These are phyloP conservation scores for Cinclus mexicanus DNA, from an alignment of 2,113 vertebrate species.

Conservation along the genomic window DNA sequence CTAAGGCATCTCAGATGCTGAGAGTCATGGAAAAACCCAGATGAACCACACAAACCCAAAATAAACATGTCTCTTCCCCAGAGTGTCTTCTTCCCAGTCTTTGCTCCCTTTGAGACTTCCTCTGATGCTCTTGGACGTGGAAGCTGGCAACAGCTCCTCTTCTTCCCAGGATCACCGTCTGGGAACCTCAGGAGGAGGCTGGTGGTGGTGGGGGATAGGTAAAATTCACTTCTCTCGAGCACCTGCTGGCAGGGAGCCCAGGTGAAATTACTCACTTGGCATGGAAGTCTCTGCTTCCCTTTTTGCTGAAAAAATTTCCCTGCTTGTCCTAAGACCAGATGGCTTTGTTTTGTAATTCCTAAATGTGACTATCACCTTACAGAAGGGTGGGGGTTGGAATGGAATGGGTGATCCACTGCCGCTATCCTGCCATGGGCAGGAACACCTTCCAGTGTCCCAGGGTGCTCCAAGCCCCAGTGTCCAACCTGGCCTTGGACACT, in stretches of 20 bases:
- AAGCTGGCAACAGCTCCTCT: neutral
- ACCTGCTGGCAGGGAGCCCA: neutral
- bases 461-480: fast-evolving
- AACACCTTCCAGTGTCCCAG: neutral
- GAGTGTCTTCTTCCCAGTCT: neutral
- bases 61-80: neutral
- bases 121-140: fast-evolving
- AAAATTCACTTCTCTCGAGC: fast-evolving
- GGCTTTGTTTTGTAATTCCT: fast-evolving
- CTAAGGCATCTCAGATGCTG: neutral
- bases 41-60: neutral
- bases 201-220: too few relatives aligned
- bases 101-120: neutral
- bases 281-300: too few relatives aligned
- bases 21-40: neutral
- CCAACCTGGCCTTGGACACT: neutral
- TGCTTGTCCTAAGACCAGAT: too few relatives aligned
- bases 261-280: fast-evolving
- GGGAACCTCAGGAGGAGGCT: neutral
- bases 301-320: neutral
- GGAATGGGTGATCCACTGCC: fast-evolving
- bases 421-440: neutral
- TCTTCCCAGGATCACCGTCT: neutral
- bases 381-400: neutral
- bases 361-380: neutral